Evolutionary conservation across 2,888 invertebrate genomes (phyloP), one percentile per base, ranked within the genome.

Genomic region (Acanthosepion lycidas): DNA sequence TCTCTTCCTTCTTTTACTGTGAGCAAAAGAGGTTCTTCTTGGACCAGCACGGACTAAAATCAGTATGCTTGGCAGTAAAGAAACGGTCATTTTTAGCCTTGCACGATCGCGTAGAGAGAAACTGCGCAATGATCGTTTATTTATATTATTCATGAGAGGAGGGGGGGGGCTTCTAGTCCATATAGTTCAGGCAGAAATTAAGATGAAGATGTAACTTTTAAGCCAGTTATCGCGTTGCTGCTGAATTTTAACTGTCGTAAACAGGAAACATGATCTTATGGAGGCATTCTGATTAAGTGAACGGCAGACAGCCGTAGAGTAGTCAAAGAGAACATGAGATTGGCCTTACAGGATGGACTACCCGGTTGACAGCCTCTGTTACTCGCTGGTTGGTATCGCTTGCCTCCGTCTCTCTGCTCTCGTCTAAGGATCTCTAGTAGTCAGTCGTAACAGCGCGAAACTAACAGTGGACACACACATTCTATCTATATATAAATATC

Each of bases 211-310:
- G 64, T 26, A 64, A 64, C 64, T 64, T 26, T 28, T 26, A 23
- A 26, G 28, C 64, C 26, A 64, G 64, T 26, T 64, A 23, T 64
- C 64, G 28, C 64, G 64, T 26, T 64, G 64, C 64, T 64, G 64
- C 64, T 64, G 64, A 64, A 64, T 64, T 64, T 64, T 64, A 64
- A 64, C 64, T 64, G 64, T 64, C 64, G 64, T 64, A 64, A 64
- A 23, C 64, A 8, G 23, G 64, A 64, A 64, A 64, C 64, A 8
- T 26, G 64, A 64, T 64, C 64, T 64, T 64, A 64, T 26, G 8
- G 64, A 64, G 64, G 64, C 64, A 64, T 64, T 64, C 26, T 64
- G 64, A 64, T 64, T 64, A 64, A 64, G 20, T 64, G 28, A 28
- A 26, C 64, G 64, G 64, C 26, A 23, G 28, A 64, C 64, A 26